Base-by-base conservation (phyloP, 2,888 invertebrate species). In the Scelioninae gen. 1 region DNA sequence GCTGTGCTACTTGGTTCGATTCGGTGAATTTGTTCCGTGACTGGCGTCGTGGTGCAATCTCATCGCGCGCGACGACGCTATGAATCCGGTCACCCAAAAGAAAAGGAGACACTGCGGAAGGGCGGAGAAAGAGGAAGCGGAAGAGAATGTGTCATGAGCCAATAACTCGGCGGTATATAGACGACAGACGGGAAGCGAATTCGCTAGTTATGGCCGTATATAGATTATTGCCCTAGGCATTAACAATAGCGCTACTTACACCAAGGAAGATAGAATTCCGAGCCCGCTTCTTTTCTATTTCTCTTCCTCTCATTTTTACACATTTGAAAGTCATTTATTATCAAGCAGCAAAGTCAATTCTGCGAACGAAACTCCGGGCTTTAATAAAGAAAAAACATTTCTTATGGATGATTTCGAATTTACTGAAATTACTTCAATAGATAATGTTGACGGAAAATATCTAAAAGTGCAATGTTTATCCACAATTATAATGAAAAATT, bases 31-130 rank as follows among this genome's bases (percentile, higher is more conserved):
- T 45, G 66, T 60, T 62, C 66, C 63, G 65, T 68, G 78, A 76
- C 75, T 85, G 84, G 78, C 84, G 84, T 85, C 84, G 85, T 85
- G 83, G 83, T 71, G 85, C 82, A 84, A 86, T 83, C 82, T 69
- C 79, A 62, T 86, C n/a, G n/a, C n/a, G n/a, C n/a, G n/a, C 82
- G 75, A 82, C 80, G 84, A 77, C 79, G 82, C 60, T 78, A 31
- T 56, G 72, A 83, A 75, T 75, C 76, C 76, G 76, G 76, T 76
- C 71, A 66, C 49, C 76, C 66, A 63, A 72, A 74, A 72, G 80
- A 84, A 80, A 66, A 75, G 69, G 55, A 74, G 60, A 63, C 65
- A 72, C 51, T 45, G 38, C 51, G 77, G 49, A 60, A 43, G 51
- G 60, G 65, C 49, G 68, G 66, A 82, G 60, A 53, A 63, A 72